A percentile compares a stretch with the other conserved stretches of the same genome.
These are phyloP conservation scores for Polydesmus complanatus DNA, from an alignment of 2,888 invertebrate genomes.

Conservation along the genomic window DNA sequence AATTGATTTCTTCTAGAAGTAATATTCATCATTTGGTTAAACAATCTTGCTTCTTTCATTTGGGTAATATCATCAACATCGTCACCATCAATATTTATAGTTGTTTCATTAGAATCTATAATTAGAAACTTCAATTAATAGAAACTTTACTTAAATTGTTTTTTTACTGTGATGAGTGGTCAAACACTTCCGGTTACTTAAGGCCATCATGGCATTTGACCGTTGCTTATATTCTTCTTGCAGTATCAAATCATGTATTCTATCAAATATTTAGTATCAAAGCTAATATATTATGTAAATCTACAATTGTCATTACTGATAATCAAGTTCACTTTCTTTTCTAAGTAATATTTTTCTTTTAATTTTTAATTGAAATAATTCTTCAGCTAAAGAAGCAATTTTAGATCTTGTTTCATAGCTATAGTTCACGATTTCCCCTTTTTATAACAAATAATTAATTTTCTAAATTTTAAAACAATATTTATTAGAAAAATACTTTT, in stretches of 20 bases:
- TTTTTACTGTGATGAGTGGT: neutral
- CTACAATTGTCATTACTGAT: constrained; percentile 2
- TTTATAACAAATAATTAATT: neutral
- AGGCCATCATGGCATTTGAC: neutral
- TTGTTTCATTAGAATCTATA: neutral
- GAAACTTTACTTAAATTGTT: neutral
- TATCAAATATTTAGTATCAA: neutral
- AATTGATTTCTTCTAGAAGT: constrained; percentile 5
- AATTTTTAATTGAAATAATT: constrained; percentile 8
- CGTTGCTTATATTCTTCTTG: constrained; percentile 6
- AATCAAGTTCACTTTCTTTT: constrained; percentile 14
- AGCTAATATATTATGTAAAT: neutral
- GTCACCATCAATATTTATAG: neutral
- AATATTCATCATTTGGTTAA: constrained; percentile 2
- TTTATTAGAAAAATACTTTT: too few species aligned
- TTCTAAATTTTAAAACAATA: neutral
- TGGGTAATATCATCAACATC: neutral
- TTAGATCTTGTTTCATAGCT: neutral
- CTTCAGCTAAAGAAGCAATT: constrained; percentile 12
- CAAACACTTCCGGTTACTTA: neutral
- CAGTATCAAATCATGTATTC: constrained; percentile 5
- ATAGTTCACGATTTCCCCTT: neutral
- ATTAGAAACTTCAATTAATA: neutral
- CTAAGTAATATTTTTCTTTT: constrained; percentile 10
- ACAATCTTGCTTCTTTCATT: constrained; percentile 2